Base-by-base conservation (phyloP, 2,113 vertebrate species). In the Polyodon spathula region DNA sequence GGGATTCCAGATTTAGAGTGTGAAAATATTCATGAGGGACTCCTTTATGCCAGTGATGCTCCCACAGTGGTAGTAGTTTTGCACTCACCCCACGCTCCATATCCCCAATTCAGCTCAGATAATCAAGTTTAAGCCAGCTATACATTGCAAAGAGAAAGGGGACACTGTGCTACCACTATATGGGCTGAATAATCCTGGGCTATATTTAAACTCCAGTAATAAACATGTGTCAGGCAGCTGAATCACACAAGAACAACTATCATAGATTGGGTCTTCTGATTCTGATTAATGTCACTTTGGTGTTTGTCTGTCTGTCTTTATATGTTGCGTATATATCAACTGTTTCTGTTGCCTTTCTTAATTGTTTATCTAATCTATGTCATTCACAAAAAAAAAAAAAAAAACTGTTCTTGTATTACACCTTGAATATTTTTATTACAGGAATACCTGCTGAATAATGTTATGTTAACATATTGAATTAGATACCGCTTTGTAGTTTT, bases 121-220 rank as follows among this genome's bases (percentile, higher is more conserved):
- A 14, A 42, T 50, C 68, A 39, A 60, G 59, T 58, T 55, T 54
- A 41, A 37, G 64, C 56, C 43, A 62, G 68, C 62, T 66, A 74
- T 69, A 58, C 75, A 67, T 71, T 65, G 65, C 40, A 65, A 42
- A 62, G 60, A 56, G 59, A 64, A 59, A 60, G 57, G 63, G 64
- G 62, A 66, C 62, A 67, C 62, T 42, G 15, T 60, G 54, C 27
- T 27, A 27, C 40, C 16, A 60, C 63, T 56, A n/a, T 10, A 4
- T 52, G 50, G 10, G 56, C 16, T 8, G 40, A 6, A 8, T 40
- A 6, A n/a, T n/a, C n/a, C n/a, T n/a, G 50, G 40, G 16, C 16
- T 59, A 60, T 59, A 59, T 59, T 59, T 64, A 64, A 54, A 55
- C 63, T 16, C 57, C 53, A 42, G 41, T 54, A 54, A 64, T n/a